Conservation (phyloP, 2,113 vertebrate species). For the Oophaga pumilio region DNA sequence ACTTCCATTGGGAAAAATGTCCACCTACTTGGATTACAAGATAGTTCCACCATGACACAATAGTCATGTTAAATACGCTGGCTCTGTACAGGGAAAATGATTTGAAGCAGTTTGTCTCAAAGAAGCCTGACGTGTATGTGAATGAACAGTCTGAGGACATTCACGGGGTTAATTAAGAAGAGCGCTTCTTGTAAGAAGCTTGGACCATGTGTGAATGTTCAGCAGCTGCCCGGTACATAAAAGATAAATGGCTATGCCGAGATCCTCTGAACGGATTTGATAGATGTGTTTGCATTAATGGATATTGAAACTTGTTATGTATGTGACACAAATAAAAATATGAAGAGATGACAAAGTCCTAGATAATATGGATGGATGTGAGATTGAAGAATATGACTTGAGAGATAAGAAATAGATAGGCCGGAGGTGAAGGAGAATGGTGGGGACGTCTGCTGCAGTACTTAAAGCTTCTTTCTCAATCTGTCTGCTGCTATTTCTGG, state of each 20-base stretch:
- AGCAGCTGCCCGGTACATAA: constrained; percentile 12
- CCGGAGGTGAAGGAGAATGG: constrained; percentile 29
- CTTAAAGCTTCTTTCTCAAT: constrained; percentile 21
- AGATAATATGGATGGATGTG: constrained; percentile 47
- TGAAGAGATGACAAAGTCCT: constrained; percentile 26
- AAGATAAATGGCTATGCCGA: constrained; percentile 31
- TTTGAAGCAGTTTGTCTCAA: no score
- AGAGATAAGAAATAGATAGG: constrained; percentile 16
- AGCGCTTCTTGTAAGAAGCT: constrained; percentile 12
- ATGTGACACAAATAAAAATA: constrained; percentile 52
- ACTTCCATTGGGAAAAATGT: background rate
- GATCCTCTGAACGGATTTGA: constrained; percentile 17
- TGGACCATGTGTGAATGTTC: background rate
- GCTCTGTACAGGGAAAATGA: background rate
- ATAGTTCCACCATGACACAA: background rate
- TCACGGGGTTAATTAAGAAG: constrained; percentile 27
- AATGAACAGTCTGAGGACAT: background rate
- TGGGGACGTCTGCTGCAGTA: background rate
- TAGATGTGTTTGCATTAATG: constrained; percentile 51
- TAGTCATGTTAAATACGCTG: background rate
- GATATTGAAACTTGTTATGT: constrained; percentile 55
- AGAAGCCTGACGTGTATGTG: background rate
- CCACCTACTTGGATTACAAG: background rate
- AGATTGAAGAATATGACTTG: constrained; percentile 41
- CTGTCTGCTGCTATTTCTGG: constrained; percentile 14